A percentile compares a stretch with the other conserved stretches of the same genome.
Evolutionary conservation across 2,797 vertebrate genomes (phyloP).

Genomic region (Halcyon smyrnensis): DNA sequence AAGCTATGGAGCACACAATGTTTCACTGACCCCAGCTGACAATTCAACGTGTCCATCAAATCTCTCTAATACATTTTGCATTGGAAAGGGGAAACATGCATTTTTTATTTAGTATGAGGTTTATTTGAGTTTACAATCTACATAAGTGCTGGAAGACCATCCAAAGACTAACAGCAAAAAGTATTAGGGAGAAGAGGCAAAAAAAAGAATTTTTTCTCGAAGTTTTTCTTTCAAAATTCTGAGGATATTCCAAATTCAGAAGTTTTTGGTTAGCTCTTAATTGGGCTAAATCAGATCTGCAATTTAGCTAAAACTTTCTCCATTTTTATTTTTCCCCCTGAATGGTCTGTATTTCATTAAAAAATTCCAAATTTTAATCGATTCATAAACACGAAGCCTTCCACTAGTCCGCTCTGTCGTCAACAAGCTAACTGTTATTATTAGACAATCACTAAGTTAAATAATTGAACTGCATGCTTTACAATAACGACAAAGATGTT

Average conservation of each 20-base stretch:
- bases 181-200: background rate
- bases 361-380: background rate
- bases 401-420: background rate
- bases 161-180: background rate
- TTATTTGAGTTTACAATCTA: background rate
- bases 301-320: background rate
- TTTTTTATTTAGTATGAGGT: background rate
- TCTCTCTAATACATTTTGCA: background rate
- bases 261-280: background rate
- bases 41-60: background rate
- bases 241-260: background rate
- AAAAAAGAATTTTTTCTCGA: accelerated
- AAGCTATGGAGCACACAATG: background rate
- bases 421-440: background rate
- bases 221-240: background rate
- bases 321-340: too few relatives aligned
- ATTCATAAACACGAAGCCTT: background rate
- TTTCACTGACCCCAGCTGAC: background rate
- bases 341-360: background rate
- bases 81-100: background rate
- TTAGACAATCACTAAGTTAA: constrained; percentile 19
- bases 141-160: constrained; percentile 44
- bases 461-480: constrained; percentile 70
- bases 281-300: background rate
- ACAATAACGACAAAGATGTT: constrained; percentile 32